Evolutionary conservation across 1,140 invertebrate species (phyloP), one percentile per base, ranked within the genome.

Genomic region (Campoletis sonorensis): DNA sequence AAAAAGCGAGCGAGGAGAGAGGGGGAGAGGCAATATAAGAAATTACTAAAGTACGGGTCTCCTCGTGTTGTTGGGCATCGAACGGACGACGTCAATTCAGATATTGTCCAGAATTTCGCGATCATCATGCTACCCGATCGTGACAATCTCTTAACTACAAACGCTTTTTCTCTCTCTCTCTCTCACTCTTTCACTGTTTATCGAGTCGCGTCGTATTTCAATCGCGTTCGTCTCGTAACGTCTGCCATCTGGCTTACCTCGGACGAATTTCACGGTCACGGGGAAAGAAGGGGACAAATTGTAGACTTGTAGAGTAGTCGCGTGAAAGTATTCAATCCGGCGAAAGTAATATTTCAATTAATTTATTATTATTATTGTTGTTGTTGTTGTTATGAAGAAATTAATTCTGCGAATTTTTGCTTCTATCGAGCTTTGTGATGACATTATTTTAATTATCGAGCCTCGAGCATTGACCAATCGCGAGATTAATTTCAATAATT

Each of bases 271-370:
- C 67, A 70, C 67, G 67, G 67, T 70, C 67, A 70, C 10, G 67
- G 21, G 23, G 11, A 33, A 13, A 23, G 67, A 30, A 18, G 30
- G 15, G 67, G 67, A 70, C 27, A 4, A 70, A 33, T 33, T 54
- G 51, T n/a, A 67, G 21, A 21, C 58, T n/a, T n/a, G 21, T 23
- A 70, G 67, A 33, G 67, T 70, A 26, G 61, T 26, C 51, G 51
- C 51, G 61, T 64, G 61, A 64, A 64, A 64, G 61, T 64, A 64
- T 54, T 54, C n/a, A n/a, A n/a, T n/a, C n/a, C 51, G n/a, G 61
- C 11, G 21, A 64, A 64, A 64, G 61, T 21, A 58, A 8, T 58
- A 23, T 58, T 58, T 23, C 18, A 7, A 21, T 58, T 1, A n/a
- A 58, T 58, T 58, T n/a, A 54, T 54, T 54, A 54, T 64, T 10